Conservation (phyloP, 2,797 vertebrate species). For the Bucorvus abyssinicus region DNA sequence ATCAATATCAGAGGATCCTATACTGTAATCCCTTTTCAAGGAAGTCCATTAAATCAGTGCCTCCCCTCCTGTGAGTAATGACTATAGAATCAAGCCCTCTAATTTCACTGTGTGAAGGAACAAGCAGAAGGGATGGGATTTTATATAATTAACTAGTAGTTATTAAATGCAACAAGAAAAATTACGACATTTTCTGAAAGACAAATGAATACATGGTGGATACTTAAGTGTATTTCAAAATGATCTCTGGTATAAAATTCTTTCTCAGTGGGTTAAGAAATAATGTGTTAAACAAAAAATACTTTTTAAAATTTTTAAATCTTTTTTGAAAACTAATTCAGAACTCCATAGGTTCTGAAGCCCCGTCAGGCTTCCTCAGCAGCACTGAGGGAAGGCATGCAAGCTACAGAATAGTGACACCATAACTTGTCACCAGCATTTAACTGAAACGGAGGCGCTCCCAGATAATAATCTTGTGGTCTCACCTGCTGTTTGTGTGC, state of each 20-base stretch:
- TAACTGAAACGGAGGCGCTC: neutral
- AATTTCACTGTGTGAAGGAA: neutral
- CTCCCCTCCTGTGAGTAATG: constrained; percentile 14
- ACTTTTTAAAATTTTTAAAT: neutral
- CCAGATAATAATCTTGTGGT: neutral
- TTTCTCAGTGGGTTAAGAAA: neutral
- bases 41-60: constrained; percentile 55
- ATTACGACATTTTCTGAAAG: neutral
- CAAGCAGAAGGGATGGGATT: constrained; percentile 38
- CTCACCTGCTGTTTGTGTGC: neutral
- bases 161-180: constrained; percentile 42
- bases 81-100: constrained; percentile 7
- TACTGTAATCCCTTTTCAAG: constrained; percentile 42
- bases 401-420: neutral
- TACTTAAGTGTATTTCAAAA: neutral
- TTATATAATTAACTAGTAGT: constrained; percentile 14
- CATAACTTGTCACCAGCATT: neutral
- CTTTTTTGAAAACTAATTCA: neutral
- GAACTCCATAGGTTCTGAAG: rapidly evolving
- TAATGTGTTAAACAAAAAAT: neutral
- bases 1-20: constrained; percentile 37
- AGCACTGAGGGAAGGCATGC: neutral
- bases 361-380: neutral
- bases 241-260: neutral
- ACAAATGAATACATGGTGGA: neutral